Conservation (phyloP, 2,113 vertebrate species). For the Thryonomys swinderianus region DNA sequence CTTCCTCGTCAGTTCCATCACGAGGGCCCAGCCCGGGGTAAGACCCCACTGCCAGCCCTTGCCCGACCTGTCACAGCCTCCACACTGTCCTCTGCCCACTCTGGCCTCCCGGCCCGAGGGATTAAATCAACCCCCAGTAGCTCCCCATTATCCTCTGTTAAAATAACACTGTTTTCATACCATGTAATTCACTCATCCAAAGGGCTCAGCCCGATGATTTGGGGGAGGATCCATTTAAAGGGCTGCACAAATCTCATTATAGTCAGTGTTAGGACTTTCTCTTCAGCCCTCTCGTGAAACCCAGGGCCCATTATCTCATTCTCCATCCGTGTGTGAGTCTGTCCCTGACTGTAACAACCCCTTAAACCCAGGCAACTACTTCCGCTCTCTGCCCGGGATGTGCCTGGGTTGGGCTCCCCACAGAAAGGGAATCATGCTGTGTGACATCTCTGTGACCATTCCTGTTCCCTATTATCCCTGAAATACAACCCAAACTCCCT, state of each 20-base stretch:
- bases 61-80: neutral
- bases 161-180: constrained; percentile 35
- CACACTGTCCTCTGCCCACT: neutral
- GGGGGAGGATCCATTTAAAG: neutral
- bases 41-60: neutral
- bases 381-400: constrained; percentile 31
- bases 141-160: constrained; percentile 3
- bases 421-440: neutral
- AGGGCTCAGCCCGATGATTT: neutral
- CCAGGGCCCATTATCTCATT: neutral
- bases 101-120: neutral
- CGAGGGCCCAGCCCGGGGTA: neutral
- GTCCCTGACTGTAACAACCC: neutral
- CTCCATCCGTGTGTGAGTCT: neutral
- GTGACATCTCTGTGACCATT: neutral
- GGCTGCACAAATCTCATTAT: constrained; percentile 12
- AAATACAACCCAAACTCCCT: constrained; percentile 25
- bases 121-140: neutral
- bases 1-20: neutral
- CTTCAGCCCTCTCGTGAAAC: neutral
- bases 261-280: constrained; percentile 44
- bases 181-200: constrained; percentile 14
- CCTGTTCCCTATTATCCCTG: constrained; percentile 28
- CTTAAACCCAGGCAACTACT: neutral
- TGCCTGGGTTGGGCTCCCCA: neutral